Conservation (phyloP, 1,140 invertebrate genomes). For the Aphaenogaster rudis region DNA sequence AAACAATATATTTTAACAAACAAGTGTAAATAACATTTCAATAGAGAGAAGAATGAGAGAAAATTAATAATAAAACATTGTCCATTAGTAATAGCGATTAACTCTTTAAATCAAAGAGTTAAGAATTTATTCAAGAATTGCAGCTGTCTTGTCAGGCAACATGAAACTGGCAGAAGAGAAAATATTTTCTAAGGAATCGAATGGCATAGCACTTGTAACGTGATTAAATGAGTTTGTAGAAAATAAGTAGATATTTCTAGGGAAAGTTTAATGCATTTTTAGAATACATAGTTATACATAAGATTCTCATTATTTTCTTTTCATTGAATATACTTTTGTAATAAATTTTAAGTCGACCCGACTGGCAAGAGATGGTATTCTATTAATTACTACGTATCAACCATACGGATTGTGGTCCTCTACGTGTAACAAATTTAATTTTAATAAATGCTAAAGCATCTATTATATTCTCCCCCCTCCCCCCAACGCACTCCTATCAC, state of each 20-base stretch:
- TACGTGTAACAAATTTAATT: too few species aligned
- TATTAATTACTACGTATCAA: too few species aligned
- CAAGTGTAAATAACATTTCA: neutral
- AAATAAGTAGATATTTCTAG: neutral
- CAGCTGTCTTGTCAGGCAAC: neutral
- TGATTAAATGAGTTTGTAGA: slow-evolving; percentile 13
- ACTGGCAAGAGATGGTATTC: too few species aligned
- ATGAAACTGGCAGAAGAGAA: neutral
- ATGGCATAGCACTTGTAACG: neutral
- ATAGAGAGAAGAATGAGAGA: neutral
- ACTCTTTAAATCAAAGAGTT: neutral
- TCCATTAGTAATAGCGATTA: neutral
- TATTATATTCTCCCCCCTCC: too few species aligned
- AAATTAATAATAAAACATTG: neutral
- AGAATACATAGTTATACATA: neutral
- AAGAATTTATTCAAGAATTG: neutral
- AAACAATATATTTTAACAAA: slow-evolving; percentile 5
- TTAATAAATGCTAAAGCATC: too few species aligned
- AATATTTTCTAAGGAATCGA: neutral
- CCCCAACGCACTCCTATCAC: too few species aligned
- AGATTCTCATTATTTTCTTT: neutral
- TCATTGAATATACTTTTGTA: neutral
- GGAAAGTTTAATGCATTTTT: neutral
- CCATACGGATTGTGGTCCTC: too few species aligned
- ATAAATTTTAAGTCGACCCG: too few species aligned